phyloP scores from a whole-genome alignment of 2,888 invertebrate genomes.

The Mimas tiliae region DNA sequence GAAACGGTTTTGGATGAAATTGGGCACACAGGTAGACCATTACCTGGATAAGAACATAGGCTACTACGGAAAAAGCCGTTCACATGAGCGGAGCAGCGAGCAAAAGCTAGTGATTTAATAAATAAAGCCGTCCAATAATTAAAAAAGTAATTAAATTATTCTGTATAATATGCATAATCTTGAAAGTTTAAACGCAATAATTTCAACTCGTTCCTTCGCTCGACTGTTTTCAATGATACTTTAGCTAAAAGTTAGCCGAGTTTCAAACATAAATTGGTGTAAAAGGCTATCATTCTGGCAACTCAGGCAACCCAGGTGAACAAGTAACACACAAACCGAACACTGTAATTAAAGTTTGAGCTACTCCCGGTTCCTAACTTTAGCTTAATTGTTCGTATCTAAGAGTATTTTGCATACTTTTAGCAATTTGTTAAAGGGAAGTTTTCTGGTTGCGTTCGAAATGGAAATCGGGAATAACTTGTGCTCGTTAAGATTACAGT shows the following conservation, averaged over 20 bases:
- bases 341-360: slow-evolving; percentile 25
- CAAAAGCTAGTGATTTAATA: no score
- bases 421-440: slow-evolving; percentile 23
- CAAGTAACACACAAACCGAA: slow-evolving; percentile 26
- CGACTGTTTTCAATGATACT: slow-evolving; percentile 20
- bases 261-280: slow-evolving; percentile 53
- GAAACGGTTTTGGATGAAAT: no score
- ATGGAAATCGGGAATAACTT: slow-evolving; percentile 22
- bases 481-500: slow-evolving; percentile 18
- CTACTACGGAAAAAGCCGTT: no score
- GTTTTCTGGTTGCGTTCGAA: slow-evolving; percentile 13
- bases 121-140: neutral
- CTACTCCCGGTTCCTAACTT: slow-evolving; percentile 13
- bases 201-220: slow-evolving; percentile 20
- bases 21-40: no score
- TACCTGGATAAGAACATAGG: no score
- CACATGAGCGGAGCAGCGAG: no score
- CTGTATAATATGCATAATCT: neutral
- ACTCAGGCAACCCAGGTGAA: slow-evolving; percentile 3
- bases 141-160: neutral
- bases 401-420: slow-evolving; percentile 20
- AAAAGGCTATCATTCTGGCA: slow-evolving; percentile 48
- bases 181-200: slow-evolving; percentile 5
- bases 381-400: slow-evolving; percentile 21
- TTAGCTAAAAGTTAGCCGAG: slow-evolving; percentile 33